These are phyloP conservation scores for Machaerirhynchus nigripectus DNA, from an alignment of 2,113 vertebrate species.

Conservation along the genomic window DNA sequence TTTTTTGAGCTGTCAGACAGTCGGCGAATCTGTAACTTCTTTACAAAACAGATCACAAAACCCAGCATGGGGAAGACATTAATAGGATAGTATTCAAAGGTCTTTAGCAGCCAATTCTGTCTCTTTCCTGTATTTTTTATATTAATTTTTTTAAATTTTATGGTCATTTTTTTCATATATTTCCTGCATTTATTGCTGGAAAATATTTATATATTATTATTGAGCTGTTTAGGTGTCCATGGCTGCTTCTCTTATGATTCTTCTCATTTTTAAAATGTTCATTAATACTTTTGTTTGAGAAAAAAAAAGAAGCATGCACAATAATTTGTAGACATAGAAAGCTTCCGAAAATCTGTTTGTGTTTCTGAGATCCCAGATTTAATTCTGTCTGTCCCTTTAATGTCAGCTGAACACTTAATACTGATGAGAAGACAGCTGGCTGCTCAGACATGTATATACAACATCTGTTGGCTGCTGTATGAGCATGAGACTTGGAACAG, in stretches of 20 bases:
- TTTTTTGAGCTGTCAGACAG: neutral
- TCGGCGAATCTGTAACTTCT: neutral
- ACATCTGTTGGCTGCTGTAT: slow-evolving; percentile 41
- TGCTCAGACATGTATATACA: slow-evolving; percentile 26
- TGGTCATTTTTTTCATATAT: neutral
- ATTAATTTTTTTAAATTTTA: neutral
- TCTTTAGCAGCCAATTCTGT: neutral
- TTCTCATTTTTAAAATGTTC: neutral
- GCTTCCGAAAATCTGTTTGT: neutral
- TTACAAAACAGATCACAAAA: neutral
- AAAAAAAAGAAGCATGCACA: neutral
- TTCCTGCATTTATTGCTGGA: neutral
- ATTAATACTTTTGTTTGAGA: neutral
- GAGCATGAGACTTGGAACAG: slow-evolving; percentile 23
- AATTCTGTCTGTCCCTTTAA: slow-evolving; percentile 16
- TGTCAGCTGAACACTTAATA: neutral
- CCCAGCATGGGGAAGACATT: neutral
- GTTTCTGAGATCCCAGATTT: neutral
- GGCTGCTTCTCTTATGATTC: neutral
- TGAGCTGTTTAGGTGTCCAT: neutral
- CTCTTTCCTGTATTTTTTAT: neutral
- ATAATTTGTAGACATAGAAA: neutral
- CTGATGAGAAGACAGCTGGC: slow-evolving; percentile 36
- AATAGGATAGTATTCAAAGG: neutral
- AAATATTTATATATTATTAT: neutral